Conservation (phyloP, 2,888 invertebrate species). For the Lasioglossum marginatum region DNA sequence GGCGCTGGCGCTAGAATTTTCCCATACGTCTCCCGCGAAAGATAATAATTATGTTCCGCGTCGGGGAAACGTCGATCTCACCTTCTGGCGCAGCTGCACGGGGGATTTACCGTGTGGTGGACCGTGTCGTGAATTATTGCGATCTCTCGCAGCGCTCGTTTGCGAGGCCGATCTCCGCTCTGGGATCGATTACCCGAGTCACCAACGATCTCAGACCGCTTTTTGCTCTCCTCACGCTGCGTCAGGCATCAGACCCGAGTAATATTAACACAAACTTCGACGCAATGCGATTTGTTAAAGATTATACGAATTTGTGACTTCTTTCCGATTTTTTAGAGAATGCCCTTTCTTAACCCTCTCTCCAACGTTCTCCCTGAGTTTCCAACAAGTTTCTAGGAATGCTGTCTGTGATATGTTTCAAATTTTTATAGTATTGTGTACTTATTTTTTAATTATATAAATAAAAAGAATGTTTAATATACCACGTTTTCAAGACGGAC, state of each 20-base stretch:
- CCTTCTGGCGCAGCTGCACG: conserved; percentile 6
- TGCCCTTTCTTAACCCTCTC: no score
- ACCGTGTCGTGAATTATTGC: conserved; percentile 31
- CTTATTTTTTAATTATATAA: no score
- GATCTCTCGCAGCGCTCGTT: conserved; percentile 15
- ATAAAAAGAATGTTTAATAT: no score
- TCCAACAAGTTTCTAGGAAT: no score
- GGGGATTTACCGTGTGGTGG: conserved; percentile 26
- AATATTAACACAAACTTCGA: not conserved
- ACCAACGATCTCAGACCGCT: not conserved
- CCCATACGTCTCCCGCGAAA: conserved; percentile 26
- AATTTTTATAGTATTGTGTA: no score
- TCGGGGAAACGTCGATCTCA: conserved; percentile 52
- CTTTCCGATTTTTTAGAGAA: no score
- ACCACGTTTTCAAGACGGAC: no score
- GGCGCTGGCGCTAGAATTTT: conserved; percentile 58
- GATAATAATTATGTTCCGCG: conserved; percentile 54
- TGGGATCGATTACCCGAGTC: conserved; percentile 3
- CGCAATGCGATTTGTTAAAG: not conserved
- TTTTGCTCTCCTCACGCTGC: not conserved
- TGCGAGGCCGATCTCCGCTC: conserved; percentile 6
- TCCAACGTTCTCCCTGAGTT: no score
- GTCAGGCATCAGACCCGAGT: not conserved
- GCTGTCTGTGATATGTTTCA: no score
- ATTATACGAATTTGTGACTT: not conserved